Evolutionary conservation across 2,113 vertebrate species (phyloP).

Genomic region (Nothocercus julius): DNA sequence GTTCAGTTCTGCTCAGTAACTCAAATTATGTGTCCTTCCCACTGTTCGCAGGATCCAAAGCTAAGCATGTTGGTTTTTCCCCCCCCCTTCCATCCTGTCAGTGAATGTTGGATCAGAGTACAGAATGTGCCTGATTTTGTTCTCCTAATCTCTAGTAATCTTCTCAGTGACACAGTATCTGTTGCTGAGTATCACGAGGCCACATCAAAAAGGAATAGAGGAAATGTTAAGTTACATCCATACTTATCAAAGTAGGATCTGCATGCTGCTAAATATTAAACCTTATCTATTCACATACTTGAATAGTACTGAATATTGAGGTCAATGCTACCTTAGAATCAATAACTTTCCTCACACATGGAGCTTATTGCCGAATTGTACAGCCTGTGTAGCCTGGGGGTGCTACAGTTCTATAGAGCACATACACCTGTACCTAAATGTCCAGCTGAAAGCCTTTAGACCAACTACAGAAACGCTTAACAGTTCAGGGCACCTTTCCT

Average conservation of each 20-base stretch:
- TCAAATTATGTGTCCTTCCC: background rate
- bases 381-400: background rate
- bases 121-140: constrained; percentile 42
- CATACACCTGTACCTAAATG: background rate
- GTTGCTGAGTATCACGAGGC: constrained; percentile 22
- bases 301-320: background rate
- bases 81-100: background rate
- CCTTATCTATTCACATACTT: background rate
- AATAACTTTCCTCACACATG: background rate
- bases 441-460: background rate
- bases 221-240: background rate
- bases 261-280: background rate
- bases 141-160: constrained; percentile 61
- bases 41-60: constrained; percentile 9
- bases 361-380: background rate
- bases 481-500: background rate
- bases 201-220: background rate
- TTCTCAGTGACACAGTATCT: constrained; percentile 48
- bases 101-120: constrained; percentile 52
- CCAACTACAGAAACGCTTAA: background rate
- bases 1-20: background rate
- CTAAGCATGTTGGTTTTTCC: constrained; percentile 35
- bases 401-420: background rate
- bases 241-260: background rate
- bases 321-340: background rate